Evolutionary conservation across 2,797 vertebrate genomes (phyloP).

Genomic region (Gobio occitaniae): DNA sequence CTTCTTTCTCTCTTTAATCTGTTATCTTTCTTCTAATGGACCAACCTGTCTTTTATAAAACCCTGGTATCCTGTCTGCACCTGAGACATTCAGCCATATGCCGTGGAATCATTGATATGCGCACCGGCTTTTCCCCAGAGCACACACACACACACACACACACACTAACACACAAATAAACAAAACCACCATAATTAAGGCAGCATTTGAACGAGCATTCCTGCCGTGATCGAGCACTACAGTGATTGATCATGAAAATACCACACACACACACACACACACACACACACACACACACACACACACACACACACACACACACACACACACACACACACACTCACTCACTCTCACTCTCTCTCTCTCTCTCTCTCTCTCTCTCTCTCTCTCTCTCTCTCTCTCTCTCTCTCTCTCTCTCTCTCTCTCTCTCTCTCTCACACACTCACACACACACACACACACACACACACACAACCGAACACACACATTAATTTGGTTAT

Average conservation of each 20-base stretch:
- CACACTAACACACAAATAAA: not conserved
- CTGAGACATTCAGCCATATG: slow-evolving; percentile 50
- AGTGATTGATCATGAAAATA: slow-evolving; percentile 36
- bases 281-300: not conserved
- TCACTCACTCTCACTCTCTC: not conserved
- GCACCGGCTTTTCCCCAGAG: slow-evolving; percentile 9
- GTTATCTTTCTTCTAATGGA: slow-evolving; percentile 29
- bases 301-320: no score
- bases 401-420: no score
- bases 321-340: no score
- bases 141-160: not conserved
- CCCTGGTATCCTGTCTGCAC: slow-evolving; percentile 36
- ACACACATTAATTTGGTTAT: slow-evolving; percentile 9
- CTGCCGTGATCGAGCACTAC: slow-evolving; percentile 25
- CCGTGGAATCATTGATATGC: slow-evolving; percentile 38
- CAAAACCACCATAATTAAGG: slow-evolving; percentile 44
- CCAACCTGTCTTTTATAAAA: slow-evolving; percentile 36
- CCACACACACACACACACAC: not conserved
- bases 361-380: no score
- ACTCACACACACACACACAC: not conserved
- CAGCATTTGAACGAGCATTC: slow-evolving; percentile 36
- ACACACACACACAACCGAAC: not conserved
- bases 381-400: no score
- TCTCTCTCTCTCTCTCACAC: no score
- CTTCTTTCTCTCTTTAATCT: slow-evolving; percentile 16